Conservation (phyloP, 2,797 vertebrate genomes). For the Pseudochirops corinnae region DNA sequence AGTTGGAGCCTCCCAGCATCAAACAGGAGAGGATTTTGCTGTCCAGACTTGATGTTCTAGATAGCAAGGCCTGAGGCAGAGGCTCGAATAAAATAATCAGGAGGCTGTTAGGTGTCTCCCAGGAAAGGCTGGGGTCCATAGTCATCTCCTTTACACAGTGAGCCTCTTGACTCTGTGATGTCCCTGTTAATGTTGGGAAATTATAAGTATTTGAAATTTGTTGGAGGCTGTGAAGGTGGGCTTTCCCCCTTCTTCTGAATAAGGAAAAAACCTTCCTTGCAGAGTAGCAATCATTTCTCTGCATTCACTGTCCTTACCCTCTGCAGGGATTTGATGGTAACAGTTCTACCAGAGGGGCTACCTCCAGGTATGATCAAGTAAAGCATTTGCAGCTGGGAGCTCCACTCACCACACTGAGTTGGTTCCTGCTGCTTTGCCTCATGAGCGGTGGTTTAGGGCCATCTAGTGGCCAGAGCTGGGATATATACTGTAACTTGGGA, state of each 20-base stretch:
- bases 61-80: background rate
- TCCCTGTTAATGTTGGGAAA: background rate
- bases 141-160: background rate
- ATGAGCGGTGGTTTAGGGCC: slow-evolving; percentile 39
- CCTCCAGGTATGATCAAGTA: background rate
- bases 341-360: background rate
- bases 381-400: background rate
- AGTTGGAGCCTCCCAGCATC: background rate
- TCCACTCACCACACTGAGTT: background rate
- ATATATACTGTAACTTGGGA: background rate
- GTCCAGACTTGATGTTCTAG: background rate
- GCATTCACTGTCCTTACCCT: background rate
- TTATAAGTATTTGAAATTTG: background rate
- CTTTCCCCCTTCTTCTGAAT: background rate
- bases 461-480: slow-evolving; percentile 63
- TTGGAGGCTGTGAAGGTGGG: background rate
- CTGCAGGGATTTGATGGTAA: background rate
- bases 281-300: background rate
- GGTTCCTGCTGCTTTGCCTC: background rate
- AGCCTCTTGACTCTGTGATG: background rate
- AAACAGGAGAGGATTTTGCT: background rate
- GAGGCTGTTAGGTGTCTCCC: background rate
- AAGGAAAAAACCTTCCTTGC: background rate
- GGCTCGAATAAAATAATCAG: background rate
- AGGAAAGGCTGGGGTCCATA: background rate